Base-by-base conservation (phyloP, 2,888 invertebrate species). In the Megamerina dolium region DNA sequence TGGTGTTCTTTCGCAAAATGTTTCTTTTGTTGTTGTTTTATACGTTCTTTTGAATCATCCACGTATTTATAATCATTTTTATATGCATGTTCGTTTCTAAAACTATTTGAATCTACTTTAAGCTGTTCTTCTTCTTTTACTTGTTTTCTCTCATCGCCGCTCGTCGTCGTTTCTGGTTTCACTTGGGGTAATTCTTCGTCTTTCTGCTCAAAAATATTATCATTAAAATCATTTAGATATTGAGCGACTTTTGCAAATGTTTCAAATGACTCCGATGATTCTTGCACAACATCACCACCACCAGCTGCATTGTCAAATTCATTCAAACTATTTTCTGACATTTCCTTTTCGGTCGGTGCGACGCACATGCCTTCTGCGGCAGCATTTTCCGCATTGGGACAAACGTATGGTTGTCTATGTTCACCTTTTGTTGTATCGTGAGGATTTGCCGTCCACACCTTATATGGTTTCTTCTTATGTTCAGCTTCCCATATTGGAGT, bases 341-440 rank as follows among this genome's bases (percentile, higher is more conserved):
- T 49, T 46, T 66, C 61, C n/a, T n/a, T n/a, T n/a, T n/a, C n/a
- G n/a, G n/a, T n/a, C n/a, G n/a, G n/a, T n/a, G n/a, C n/a, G 35
- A 64, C 31, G 43, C 66, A 67, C 58, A 62, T 63, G n/a, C 58
- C 60, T 21, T 61, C 66, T 29, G 61, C 55, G 49, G 63, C 61
- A 2, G 56, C 55, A 34, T 51, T 61, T n/a, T 58, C 56, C 3
- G 59, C 61, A 43, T 59, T 53, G 1, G 58, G 46, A 21, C 68
- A 66, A 27, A 58, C 61, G 31, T 52, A 64, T 2, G 65, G 56
- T 2, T 54, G 55, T 37, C 56, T 63, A 1, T 64, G 33, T 18
- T 64, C 61, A 5, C 49, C 45, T 9, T 61, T 57, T 5, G 54
- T 58, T 3, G 64, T 60, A 4, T 60, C 56, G 3, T 63, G 50